A percentile compares a stretch with the other conserved stretches of the same genome.
Conservation (phyloP, 2,113 vertebrate species). For the Chloroceryle aenea region DNA sequence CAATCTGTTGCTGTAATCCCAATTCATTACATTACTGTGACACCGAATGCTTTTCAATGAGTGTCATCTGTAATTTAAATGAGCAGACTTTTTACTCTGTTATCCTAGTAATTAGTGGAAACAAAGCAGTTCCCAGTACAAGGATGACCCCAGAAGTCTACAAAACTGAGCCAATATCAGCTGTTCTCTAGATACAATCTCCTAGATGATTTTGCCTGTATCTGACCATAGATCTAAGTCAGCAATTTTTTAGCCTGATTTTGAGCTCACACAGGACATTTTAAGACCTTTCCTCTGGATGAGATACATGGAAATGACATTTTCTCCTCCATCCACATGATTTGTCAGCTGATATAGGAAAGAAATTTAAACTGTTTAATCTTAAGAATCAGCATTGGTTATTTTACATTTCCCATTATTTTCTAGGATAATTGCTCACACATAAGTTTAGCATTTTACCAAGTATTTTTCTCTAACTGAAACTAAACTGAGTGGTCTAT, state of each 20-base stretch:
- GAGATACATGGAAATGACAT: background rate
- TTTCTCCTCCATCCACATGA: background rate
- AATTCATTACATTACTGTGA: background rate
- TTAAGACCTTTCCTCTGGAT: background rate
- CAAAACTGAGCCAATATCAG: background rate
- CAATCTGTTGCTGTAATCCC: background rate
- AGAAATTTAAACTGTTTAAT: background rate
- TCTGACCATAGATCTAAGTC: background rate
- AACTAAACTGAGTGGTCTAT: background rate
- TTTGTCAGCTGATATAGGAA: background rate
- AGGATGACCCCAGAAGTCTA: background rate
- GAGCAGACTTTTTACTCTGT: background rate
- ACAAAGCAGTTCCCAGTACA: background rate
- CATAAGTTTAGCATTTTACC: background rate
- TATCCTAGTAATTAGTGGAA: background rate
- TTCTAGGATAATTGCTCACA: background rate
- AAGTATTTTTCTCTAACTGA: background rate
- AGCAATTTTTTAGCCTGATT: background rate
- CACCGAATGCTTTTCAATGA: background rate
- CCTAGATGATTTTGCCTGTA: background rate
- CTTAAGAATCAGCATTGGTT: background rate
- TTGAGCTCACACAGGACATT: background rate
- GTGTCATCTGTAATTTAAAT: background rate
- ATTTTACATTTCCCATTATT: background rate
- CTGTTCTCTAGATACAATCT: background rate